Evolutionary conservation across 2,113 vertebrate species (phyloP).

Genomic region (Isichthys henryi): DNA sequence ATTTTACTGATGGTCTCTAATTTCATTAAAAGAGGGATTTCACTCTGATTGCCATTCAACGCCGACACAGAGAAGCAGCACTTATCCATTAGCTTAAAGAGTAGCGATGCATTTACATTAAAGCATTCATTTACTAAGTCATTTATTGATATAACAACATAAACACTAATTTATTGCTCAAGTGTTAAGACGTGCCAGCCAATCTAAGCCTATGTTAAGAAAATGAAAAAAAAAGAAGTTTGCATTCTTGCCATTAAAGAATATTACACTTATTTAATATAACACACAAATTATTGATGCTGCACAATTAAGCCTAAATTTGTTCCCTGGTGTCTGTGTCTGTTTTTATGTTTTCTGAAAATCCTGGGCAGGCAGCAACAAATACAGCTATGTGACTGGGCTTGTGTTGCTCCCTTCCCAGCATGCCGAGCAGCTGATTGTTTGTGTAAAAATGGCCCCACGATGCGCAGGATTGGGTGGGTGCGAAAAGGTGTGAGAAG

Average conservation of each 20-base stretch:
- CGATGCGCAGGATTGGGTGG: not conserved
- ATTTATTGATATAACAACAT: not conserved
- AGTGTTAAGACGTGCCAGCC: not conserved
- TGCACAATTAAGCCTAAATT: not conserved
- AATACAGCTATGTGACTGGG: not conserved
- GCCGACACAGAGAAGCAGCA: not conserved
- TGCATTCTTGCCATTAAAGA: not conserved
- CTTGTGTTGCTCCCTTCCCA: not conserved
- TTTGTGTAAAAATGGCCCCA: not conserved
- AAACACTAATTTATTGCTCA: not conserved
- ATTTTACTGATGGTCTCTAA: not conserved
- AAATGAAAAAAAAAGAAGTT: not conserved
- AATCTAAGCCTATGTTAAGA: not conserved
- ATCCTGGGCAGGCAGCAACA: not conserved
- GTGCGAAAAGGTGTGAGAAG: not conserved
- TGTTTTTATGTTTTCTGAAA: not conserved
- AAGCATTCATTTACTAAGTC: not conserved
- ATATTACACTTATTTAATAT: not conserved
- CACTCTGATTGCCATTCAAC: not conserved
- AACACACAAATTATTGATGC: not conserved
- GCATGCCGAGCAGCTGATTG: not conserved
- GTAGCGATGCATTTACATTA: not conserved
- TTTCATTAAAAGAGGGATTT: not conserved
- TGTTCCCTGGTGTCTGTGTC: not conserved
- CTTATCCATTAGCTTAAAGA: not conserved